Evolutionary conservation across 2,888 invertebrate species (phyloP), one percentile per base, ranked within the genome.

Genomic region (Ectobius pallidus): DNA sequence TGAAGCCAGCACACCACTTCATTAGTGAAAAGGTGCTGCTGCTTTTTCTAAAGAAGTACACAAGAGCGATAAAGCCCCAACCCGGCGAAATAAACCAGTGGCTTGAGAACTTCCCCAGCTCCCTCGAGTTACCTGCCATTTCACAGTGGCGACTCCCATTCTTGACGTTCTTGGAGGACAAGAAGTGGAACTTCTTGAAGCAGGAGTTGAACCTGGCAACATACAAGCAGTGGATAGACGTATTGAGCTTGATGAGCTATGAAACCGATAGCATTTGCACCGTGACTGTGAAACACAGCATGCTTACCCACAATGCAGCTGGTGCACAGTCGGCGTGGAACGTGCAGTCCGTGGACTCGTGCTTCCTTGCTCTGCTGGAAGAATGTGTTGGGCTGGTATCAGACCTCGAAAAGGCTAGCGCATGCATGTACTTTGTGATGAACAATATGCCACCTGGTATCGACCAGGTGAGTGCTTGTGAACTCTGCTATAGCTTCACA

Each of bases 161-260:
- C n/a, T 30, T 58, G 58, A n/a, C 58, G 30, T 58, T 58, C 7
- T 14, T 30, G 16, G n/a, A 25, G 14, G 9, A 18, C 16, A 4
- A 22, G 14, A 58, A 58, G 30, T 55, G 68, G 69, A 55, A 34
- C 46, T 68, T 71, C 49, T 49, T 62, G 67, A 75, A 76, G 27
- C 81, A 83, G 7, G 86, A 86, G 78, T 80, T 86, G 22, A 85
- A 83, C 78, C 80, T 86, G 27, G 80, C 80, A 70, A 85, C 84
- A 1, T 86, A 86, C 74, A 79, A 81, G 49, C 81, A 81, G 67
- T 87, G 87, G 87, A n/a, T 25, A 14, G 30, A 25, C 6, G 4
- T 58, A 25, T n/a, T 16, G 11, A 30, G 7, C 18, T 16, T 6
- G n/a, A n/a, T 58, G n/a, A 25, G 30, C 6, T n/a, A 30, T 6